Conservation (phyloP, 1,140 invertebrate species). For the Macrobrachium rosenbergii region DNA sequence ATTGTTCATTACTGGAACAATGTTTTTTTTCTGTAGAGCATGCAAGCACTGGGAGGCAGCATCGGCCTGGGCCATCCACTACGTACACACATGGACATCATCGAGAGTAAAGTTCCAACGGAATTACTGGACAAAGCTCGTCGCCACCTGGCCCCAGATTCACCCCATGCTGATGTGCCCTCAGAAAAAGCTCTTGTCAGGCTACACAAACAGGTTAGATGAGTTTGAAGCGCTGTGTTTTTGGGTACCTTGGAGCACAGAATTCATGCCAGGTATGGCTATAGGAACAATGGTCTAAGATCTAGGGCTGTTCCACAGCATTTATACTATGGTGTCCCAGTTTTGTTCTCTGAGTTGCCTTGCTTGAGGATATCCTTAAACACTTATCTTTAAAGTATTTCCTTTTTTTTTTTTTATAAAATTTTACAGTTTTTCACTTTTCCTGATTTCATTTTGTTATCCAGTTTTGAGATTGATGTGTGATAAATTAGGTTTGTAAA, state of each 20-base stretch:
- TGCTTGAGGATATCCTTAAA: no score
- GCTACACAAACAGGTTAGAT: constrained; percentile 74
- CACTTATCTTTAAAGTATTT: no score
- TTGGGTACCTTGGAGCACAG: not conserved
- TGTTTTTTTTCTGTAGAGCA: constrained; percentile 42
- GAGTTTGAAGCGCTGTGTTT: not conserved
- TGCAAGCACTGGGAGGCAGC: constrained; percentile 55
- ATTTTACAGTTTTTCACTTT: no score
- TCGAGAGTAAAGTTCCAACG: constrained; percentile 87
- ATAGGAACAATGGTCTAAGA: not conserved
- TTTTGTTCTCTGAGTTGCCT: no score
- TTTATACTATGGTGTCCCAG: no score
- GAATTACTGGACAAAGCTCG: constrained; percentile 82
- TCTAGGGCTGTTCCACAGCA: no score
- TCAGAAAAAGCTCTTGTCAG: constrained; percentile 86
- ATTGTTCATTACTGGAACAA: not conserved
- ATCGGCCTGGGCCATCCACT: constrained; percentile 71
- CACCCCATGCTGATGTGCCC: constrained; percentile 79
- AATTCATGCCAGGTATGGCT: not conserved
- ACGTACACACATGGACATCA: constrained; percentile 80
- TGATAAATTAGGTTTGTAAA: no score
- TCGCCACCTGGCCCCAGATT: constrained; percentile 75
- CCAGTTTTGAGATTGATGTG: no score
- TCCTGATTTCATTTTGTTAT: no score
- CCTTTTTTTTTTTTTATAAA: no score